A percentile compares a stretch with the other conserved stretches of the same genome.
Conservation (phyloP, 2,797 vertebrate genomes). For the Phrynocephalus guinanensis region DNA sequence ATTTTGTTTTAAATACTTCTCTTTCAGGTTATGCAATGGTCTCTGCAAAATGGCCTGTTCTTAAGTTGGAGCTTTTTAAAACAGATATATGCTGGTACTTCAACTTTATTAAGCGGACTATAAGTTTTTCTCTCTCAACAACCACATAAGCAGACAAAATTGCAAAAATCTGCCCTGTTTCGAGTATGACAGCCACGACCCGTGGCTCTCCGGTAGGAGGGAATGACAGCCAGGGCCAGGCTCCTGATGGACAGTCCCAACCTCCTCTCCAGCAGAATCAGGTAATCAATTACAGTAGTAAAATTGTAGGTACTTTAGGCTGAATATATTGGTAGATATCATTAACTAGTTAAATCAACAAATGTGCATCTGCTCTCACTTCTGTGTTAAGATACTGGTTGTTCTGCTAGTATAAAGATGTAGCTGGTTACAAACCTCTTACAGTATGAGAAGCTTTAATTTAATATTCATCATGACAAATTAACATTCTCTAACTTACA, state of each 20-base stretch:
- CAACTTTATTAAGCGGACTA: conserved; percentile 94
- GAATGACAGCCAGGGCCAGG: conserved; percentile 99
- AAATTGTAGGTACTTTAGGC: background rate
- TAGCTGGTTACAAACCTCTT: background rate
- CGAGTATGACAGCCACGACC: conserved; percentile 99
- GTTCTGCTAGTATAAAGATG: background rate
- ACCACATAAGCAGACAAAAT: conserved; percentile 99
- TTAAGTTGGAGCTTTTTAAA: conserved; percentile 97
- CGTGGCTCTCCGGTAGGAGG: conserved; percentile 99
- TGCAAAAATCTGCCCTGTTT: conserved; percentile 99
- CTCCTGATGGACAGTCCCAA: conserved; percentile 99
- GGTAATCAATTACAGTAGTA: conserved; percentile 76
- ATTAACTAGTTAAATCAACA: background rate
- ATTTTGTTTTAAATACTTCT: conserved; percentile 2
- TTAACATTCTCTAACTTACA: background rate
- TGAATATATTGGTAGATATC: background rate
- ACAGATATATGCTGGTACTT: conserved; percentile 92
- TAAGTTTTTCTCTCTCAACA: conserved; percentile 96
- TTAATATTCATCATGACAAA: background rate
- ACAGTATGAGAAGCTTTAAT: background rate
- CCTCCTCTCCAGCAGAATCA: conserved; percentile 99
- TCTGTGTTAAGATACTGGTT: background rate
- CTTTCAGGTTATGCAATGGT: conserved; percentile 99
- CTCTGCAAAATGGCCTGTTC: conserved; percentile 95
- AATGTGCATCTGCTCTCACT: background rate